A percentile compares a stretch with the other conserved stretches of the same genome.
phyloP scores from a whole-genome alignment of 2,113 vertebrate species.

The Aptenodytes patagonicus region DNA sequence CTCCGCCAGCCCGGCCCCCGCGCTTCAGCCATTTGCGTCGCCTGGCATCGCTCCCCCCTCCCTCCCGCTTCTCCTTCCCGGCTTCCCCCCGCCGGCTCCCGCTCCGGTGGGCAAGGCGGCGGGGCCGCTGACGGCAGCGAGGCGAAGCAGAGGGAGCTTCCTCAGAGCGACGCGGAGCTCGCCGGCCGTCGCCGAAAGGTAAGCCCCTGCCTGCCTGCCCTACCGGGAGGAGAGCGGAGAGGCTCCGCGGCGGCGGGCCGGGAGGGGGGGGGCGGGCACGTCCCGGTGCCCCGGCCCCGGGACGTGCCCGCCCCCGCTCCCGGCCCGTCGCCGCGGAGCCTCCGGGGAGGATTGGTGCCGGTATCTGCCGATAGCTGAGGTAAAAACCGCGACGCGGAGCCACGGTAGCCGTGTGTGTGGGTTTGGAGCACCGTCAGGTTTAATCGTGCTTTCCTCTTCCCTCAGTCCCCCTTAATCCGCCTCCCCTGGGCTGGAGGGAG shows the following conservation, averaged over 20 bases:
- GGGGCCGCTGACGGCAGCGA: background rate
- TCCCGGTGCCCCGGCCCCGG: no score
- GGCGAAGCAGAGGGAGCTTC: background rate
- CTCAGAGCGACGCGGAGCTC: background rate
- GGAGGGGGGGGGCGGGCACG: no score
- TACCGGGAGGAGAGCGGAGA: background rate
- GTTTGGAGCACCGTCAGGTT: background rate
- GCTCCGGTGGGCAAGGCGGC: background rate
- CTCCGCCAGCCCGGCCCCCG: background rate
- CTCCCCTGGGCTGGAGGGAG: background rate
- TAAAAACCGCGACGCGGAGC: background rate
- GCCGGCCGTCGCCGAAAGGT: background rate
- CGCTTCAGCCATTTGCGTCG: constrained; percentile 13
- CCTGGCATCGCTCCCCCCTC: background rate
- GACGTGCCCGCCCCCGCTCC: no score
- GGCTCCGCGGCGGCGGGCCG: no score
- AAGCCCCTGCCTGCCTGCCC: background rate
- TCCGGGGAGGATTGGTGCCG: background rate
- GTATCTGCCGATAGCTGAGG: background rate
- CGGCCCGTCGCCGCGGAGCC: background rate
- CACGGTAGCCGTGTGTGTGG: background rate
- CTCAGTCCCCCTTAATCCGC: background rate
- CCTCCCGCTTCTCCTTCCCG: background rate
- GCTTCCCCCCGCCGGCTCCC: background rate
- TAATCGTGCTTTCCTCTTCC: background rate